Evolutionary conservation across 2,888 invertebrate species (phyloP).

Genomic region (Apoderus coryli): DNA sequence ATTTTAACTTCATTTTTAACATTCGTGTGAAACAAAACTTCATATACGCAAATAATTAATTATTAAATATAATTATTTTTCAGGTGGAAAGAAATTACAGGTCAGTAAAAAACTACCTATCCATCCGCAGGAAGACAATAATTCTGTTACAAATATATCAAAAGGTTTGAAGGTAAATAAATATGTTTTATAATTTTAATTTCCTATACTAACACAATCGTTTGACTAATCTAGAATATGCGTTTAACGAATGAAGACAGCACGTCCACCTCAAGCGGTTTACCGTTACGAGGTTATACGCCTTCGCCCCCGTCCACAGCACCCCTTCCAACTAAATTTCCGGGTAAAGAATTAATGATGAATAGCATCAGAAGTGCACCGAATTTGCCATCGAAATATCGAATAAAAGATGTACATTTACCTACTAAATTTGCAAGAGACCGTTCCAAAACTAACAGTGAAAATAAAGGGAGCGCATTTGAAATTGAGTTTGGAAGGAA

Average conservation of each 20-base stretch:
- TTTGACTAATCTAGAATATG: constrained; percentile 42
- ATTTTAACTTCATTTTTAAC: no score
- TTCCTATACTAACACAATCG: constrained; percentile 3
- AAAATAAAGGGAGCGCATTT: constrained; percentile 26
- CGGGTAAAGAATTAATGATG: constrained; percentile 48
- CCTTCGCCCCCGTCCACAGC: constrained; percentile 77
- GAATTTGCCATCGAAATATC: constrained; percentile 54
- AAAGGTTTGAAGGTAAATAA: constrained; percentile 33
- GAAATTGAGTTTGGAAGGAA: constrained; percentile 27
- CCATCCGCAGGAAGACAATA: constrained; percentile 42
- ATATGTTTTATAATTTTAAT: constrained; percentile 2
- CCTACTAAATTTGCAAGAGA: constrained; percentile 55
- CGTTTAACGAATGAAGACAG: constrained; percentile 44
- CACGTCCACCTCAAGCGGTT: constrained; percentile 36
- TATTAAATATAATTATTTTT: no score
- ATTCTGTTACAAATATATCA: constrained; percentile 33
- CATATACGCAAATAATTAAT: no score
- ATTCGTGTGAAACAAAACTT: no score
- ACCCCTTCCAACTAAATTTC: constrained; percentile 69
- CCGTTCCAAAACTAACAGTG: constrained; percentile 44
- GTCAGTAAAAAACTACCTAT: constrained; percentile 28
- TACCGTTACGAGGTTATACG: constrained; percentile 57
- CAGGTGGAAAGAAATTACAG: no score
- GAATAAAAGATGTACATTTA: constrained; percentile 57
- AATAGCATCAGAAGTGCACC: constrained; percentile 72